Conservation (phyloP, 2,113 vertebrate species). For the Leptosomus discolor region DNA sequence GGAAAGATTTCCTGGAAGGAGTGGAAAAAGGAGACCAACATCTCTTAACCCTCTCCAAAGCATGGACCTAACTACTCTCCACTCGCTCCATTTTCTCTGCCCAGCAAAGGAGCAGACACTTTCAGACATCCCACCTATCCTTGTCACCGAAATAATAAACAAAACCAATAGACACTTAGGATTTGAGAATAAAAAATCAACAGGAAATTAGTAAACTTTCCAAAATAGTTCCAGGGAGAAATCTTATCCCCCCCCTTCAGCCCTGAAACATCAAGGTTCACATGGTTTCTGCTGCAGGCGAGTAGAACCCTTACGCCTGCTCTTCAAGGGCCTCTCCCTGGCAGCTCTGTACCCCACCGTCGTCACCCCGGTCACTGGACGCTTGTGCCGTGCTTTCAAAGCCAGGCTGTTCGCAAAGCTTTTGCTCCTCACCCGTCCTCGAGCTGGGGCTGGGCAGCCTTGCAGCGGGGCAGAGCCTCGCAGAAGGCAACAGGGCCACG, state of each 20-base stretch:
- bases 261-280: no score
- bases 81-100: neutral
- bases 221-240: neutral
- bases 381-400: neutral
- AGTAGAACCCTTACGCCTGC: neutral
- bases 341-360: neutral
- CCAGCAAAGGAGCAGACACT: rapidly evolving
- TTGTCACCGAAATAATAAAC: neutral
- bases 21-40: neutral
- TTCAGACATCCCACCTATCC: no score
- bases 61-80: neutral
- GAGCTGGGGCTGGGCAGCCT: neutral
- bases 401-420: neutral
- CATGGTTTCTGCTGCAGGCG: rapidly evolving
- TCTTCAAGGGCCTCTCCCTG: neutral
- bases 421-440: neutral
- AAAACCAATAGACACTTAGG: neutral
- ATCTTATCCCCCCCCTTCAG: no score
- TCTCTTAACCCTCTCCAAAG: neutral
- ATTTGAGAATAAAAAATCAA: neutral
- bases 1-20: neutral
- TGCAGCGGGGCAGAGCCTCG: neutral
- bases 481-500: neutral
- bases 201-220: neutral
- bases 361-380: rapidly evolving